Conservation (phyloP, 2,888 invertebrate genomes). For the Nomada fabriciana region DNA sequence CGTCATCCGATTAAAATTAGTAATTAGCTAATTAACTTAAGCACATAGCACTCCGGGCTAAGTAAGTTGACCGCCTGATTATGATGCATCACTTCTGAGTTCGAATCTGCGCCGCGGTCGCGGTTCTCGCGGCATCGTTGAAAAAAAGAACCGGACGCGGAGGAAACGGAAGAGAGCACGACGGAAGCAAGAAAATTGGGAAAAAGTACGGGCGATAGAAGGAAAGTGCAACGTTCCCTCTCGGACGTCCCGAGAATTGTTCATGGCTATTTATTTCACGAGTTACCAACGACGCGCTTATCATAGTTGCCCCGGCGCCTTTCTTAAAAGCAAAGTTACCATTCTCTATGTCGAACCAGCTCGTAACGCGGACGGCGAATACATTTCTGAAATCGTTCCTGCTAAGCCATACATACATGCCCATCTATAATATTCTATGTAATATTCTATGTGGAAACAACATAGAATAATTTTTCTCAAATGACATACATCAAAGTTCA, state of each 20-base stretch:
- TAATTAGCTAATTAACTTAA: slow-evolving; percentile 85
- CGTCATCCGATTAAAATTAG: slow-evolving; percentile 85
- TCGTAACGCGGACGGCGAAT: slow-evolving; percentile 19
- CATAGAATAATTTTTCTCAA: neutral
- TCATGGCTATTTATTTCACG: slow-evolving; percentile 49
- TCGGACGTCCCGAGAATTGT: slow-evolving; percentile 31
- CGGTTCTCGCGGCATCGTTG: neutral
- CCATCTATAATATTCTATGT: no score
- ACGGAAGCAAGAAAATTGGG: slow-evolving; percentile 30
- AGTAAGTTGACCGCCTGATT: slow-evolving; percentile 84
- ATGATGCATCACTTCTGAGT: slow-evolving; percentile 81
- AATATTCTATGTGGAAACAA: neutral
- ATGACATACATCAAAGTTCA: neutral
- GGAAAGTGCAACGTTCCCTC: slow-evolving; percentile 22
- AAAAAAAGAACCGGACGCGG: slow-evolving; percentile 8
- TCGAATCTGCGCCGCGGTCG: slow-evolving; percentile 59
- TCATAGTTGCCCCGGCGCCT: slow-evolving; percentile 28
- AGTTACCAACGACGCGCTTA: slow-evolving; percentile 37
- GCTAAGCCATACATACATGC: neutral
- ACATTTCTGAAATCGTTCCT: slow-evolving; percentile 18
- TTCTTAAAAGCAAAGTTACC: slow-evolving; percentile 35
- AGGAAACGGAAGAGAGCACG: neutral
- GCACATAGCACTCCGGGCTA: slow-evolving; percentile 77
- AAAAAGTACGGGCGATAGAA: neutral
- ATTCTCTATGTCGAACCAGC: slow-evolving; percentile 18